Conservation (phyloP, 2,113 vertebrate species). For the Formicarius rufipectus region DNA sequence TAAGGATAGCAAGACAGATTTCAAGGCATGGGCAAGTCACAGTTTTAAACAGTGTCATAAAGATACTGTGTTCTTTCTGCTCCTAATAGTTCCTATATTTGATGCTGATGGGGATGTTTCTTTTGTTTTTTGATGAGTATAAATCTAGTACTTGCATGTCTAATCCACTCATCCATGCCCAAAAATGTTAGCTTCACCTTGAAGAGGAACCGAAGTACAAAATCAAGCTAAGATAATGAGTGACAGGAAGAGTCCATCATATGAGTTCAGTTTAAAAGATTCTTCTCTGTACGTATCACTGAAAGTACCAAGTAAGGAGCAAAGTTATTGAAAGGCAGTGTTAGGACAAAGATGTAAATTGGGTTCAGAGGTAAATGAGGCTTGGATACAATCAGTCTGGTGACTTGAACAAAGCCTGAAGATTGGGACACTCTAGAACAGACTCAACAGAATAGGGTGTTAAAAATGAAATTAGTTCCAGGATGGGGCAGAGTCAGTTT, state of each 20-base stretch:
- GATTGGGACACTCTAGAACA: neutral
- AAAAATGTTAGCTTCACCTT: neutral
- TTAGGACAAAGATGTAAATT: neutral
- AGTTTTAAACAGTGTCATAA: neutral
- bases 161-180: neutral
- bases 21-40: neutral
- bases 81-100: neutral
- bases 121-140: neutral
- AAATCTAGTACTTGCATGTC: neutral
- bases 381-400: neutral
- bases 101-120: neutral
- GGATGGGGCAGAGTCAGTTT: neutral
- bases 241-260: neutral
- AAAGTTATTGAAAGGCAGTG: neutral
- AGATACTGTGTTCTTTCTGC: neutral
- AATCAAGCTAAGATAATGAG: neutral
- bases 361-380: neutral
- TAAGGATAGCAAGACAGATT: neutral
- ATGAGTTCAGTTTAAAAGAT: neutral
- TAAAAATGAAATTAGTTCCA: neutral
- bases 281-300: neutral
- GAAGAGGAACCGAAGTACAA: neutral
- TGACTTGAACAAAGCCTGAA: neutral
- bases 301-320: neutral
- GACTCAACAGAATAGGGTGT: neutral